Percentiles rank a stretch among this genome's conserved stretches.
These are phyloP conservation scores for Lepus timidus DNA, from an alignment of 2,113 vertebrate genomes.

Conservation along the genomic window DNA sequence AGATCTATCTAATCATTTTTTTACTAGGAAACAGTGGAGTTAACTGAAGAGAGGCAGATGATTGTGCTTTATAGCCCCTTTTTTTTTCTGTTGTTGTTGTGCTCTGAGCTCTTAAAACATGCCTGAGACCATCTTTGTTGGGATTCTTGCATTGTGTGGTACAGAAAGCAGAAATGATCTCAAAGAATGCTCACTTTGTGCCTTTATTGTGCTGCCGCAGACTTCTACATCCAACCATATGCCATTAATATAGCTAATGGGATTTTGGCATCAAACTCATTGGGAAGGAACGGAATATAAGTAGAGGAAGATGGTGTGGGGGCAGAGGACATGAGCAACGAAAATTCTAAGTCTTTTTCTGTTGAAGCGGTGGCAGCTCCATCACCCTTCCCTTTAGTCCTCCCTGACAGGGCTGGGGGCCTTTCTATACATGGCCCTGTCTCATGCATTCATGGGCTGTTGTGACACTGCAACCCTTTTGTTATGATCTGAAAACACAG, in stretches of 20 bases:
- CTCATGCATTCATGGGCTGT: slow-evolving; percentile 92
- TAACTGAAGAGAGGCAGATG: background rate
- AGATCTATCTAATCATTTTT: background rate
- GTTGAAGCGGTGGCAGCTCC: slow-evolving; percentile 79
- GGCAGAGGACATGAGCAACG: slow-evolving; percentile 36
- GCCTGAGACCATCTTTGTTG: slow-evolving; percentile 32
- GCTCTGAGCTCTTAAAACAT: background rate
- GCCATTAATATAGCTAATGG: slow-evolving; percentile 86
- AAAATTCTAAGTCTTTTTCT: slow-evolving; percentile 74
- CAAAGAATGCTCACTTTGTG: slow-evolving; percentile 79
- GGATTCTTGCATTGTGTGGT: slow-evolving; percentile 72
- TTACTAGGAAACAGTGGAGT: background rate
- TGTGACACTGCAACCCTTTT: slow-evolving; percentile 92
- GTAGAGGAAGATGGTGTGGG: slow-evolving; percentile 37
- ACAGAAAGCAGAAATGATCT: slow-evolving; percentile 77
- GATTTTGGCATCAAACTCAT: slow-evolving; percentile 83
- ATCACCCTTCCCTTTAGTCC: slow-evolving; percentile 79
- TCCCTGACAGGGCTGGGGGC: slow-evolving; percentile 86
- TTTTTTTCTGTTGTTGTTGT: accelerated
- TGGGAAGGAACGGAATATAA: slow-evolving; percentile 21
- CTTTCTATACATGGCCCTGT: slow-evolving; percentile 85
- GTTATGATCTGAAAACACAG: slow-evolving; percentile 89
- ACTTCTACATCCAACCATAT: slow-evolving; percentile 82
- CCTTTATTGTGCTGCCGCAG: slow-evolving; percentile 84
- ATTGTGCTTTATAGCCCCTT: background rate